These are phyloP conservation scores for Troglohyphantes excavatus DNA, from an alignment of 2,888 invertebrate species.

Conservation along the genomic window DNA sequence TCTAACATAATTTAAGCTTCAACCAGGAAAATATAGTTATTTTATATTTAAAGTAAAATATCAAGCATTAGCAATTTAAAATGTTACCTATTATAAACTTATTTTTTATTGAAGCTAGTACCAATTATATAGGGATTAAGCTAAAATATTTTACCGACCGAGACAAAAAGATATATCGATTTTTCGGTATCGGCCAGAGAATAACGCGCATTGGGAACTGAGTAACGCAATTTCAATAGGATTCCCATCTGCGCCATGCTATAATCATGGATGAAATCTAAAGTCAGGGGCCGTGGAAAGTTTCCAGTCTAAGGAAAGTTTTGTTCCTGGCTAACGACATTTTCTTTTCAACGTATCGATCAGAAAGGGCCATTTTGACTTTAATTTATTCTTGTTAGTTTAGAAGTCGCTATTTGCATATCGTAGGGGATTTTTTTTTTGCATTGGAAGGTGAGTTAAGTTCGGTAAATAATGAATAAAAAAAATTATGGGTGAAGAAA, in stretches of 20 bases:
- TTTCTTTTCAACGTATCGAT: constrained; percentile 51
- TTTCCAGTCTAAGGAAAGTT: constrained; percentile 35
- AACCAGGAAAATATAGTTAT: too few species aligned
- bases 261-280: constrained; percentile 41
- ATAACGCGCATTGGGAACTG: constrained; percentile 18
- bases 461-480: constrained; percentile 37
- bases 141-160: not conserved
- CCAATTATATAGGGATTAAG: constrained; percentile 42
- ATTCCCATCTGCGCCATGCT: constrained; percentile 53
- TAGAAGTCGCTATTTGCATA: constrained; percentile 56
- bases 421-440: constrained; percentile 38
- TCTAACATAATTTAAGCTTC: too few species aligned
- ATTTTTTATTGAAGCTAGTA: not conserved
- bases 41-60: too few species aligned
- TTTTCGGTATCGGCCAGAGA: constrained; percentile 18
- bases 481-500: constrained; percentile 2
- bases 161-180: constrained; percentile 21
- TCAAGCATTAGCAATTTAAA: too few species aligned
- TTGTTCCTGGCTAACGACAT: constrained; percentile 34
- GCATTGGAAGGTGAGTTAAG: constrained; percentile 11
- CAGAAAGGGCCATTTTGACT: constrained; percentile 34
- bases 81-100: too few species aligned
- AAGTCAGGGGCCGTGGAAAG: constrained; percentile 19
- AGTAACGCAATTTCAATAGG: constrained; percentile 60
- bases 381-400: constrained; percentile 71